Percentiles rank a stretch among this genome's conserved stretches.
phyloP scores from a whole-genome alignment of 1,140 invertebrate species.

The Musca domestica region DNA sequence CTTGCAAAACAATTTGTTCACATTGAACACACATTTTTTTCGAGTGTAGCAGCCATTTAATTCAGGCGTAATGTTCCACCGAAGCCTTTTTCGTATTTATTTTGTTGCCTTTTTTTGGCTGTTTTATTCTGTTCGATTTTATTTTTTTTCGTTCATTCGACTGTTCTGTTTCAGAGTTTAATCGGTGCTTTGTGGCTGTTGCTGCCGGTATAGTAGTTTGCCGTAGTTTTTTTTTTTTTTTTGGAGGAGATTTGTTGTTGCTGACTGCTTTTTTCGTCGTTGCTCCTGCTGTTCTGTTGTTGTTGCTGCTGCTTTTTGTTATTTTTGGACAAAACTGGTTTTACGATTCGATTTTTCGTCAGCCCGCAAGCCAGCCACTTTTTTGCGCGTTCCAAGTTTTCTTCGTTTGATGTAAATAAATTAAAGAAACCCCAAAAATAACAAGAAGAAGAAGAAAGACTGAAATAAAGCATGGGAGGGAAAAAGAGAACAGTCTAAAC shows the following conservation, averaged over 20 bases:
- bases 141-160: too few relatives aligned
- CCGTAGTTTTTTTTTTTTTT: too few relatives aligned
- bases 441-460: not conserved
- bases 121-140: not conserved
- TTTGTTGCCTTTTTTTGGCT: not conserved
- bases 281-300: conserved; percentile 19
- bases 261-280: conserved; percentile 7
- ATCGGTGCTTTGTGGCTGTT: conserved; percentile 14
- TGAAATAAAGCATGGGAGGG: too few relatives aligned
- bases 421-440: conserved; percentile 6
- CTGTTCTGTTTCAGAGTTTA: not conserved
- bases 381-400: not conserved
- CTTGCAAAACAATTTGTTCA: too few relatives aligned
- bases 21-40: too few relatives aligned
- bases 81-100: conserved; percentile 13
- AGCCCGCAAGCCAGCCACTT: not conserved
- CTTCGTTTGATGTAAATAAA: conserved; percentile 20
- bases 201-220: not conserved
- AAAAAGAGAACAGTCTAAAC: not conserved
- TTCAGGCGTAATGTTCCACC: too few relatives aligned
- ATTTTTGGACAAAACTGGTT: conserved; percentile 17
- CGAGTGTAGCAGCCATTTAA: too few relatives aligned
- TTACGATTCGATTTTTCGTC: not conserved
- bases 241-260: conserved; percentile 3
- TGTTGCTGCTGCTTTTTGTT: too few relatives aligned